Conservation (phyloP, 1,140 invertebrate species). For the Oreohelix idahoensis region DNA sequence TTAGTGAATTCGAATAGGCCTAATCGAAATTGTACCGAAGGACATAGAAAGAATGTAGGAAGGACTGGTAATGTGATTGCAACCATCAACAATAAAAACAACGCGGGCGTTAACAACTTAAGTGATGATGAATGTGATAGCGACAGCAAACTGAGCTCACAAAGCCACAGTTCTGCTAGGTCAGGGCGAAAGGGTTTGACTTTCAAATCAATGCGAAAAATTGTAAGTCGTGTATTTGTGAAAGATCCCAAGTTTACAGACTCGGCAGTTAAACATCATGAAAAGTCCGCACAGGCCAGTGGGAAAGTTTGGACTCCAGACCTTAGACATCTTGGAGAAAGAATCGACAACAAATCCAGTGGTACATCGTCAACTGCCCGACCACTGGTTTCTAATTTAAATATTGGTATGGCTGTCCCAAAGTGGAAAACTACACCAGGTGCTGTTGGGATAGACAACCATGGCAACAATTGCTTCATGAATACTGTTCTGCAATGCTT, state of each 20-base stretch:
- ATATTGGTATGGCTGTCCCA: slow-evolving; percentile 28
- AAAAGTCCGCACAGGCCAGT: slow-evolving; percentile 29
- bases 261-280: slow-evolving; percentile 33
- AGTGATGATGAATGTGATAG: slow-evolving; percentile 29
- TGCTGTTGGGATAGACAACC: slow-evolving; percentile 77
- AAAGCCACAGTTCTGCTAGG: background rate
- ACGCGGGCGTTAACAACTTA: background rate
- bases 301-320: slow-evolving; percentile 37
- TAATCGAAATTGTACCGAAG: background rate
- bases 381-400: slow-evolving; percentile 52
- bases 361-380: slow-evolving; percentile 47
- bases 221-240: slow-evolving; percentile 49
- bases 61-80: background rate
- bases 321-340: slow-evolving; percentile 28
- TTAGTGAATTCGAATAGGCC: slow-evolving; percentile 25
- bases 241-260: slow-evolving; percentile 6
- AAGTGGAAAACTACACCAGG: slow-evolving; percentile 65
- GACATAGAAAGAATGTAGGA: background rate
- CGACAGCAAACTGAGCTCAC: slow-evolving; percentile 22
- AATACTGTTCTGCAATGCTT: slow-evolving; percentile 82
- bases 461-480: slow-evolving; percentile 84
- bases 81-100: slow-evolving; percentile 3
- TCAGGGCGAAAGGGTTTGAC: slow-evolving; percentile 39
- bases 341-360: slow-evolving; percentile 24
- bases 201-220: slow-evolving; percentile 59